Percentiles rank a stretch among this genome's conserved stretches.
These are phyloP conservation scores for Lagocephalus sceleratus DNA, from an alignment of 2,797 vertebrate species.

Conservation along the genomic window DNA sequence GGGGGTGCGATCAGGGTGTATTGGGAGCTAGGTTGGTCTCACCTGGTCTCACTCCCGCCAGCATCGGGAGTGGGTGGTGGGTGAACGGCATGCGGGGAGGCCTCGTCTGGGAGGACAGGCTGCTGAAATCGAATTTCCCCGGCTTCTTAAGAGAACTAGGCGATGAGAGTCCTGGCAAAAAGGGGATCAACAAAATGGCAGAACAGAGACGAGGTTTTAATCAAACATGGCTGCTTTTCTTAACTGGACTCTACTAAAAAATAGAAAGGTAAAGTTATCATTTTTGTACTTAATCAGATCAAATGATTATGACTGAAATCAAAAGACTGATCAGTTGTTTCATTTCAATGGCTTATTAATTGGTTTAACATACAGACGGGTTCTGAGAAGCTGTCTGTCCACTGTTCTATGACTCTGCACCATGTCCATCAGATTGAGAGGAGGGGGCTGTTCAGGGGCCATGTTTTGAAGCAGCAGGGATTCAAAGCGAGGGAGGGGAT, in stretches of 20 bases:
- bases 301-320: constrained; percentile 64
- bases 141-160: constrained; percentile 95
- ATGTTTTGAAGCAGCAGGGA: constrained; percentile 62
- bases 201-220: constrained; percentile 82
- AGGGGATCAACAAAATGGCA: constrained; percentile 85
- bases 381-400: constrained; percentile 41
- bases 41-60: constrained; percentile 96
- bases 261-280: constrained; percentile 42
- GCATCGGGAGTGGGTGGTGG: constrained; percentile 93
- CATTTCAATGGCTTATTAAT: constrained; percentile 64
- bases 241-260: constrained; percentile 60
- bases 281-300: constrained; percentile 55
- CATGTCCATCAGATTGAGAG: constrained; percentile 17
- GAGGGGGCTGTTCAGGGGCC: constrained; percentile 27
- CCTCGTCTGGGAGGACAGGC: constrained; percentile 88
- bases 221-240: constrained; percentile 73
- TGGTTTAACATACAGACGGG: constrained; percentile 62
- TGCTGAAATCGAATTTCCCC: constrained; percentile 94
- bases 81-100: constrained; percentile 93
- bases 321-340: constrained; percentile 61
- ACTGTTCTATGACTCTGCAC: constrained; percentile 27
- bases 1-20: constrained; percentile 43
- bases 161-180: constrained; percentile 86
- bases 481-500: constrained; percentile 52
- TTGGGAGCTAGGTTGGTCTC: constrained; percentile 72